Percentiles rank a stretch among this genome's conserved stretches.
Evolutionary conservation across 2,113 vertebrate genomes (phyloP).

Genomic region (Choloepus hoffmanni): DNA sequence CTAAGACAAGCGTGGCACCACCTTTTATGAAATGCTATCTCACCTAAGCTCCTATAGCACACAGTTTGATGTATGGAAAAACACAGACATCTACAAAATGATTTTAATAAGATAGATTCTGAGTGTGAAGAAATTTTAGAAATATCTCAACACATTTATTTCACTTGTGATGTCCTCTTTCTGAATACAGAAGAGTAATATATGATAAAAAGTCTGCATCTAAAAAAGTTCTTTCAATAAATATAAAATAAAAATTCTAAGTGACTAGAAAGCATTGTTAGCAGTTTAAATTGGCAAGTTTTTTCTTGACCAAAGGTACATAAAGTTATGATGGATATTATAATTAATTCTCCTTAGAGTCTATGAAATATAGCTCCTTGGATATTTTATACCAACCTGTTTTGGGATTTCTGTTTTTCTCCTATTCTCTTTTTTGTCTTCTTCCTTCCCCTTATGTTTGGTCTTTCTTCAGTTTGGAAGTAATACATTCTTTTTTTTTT

Average conservation of each 20-base stretch:
- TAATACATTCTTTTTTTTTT: not conserved
- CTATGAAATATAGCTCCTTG: not conserved
- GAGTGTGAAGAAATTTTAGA: not conserved
- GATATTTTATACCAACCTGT: not conserved
- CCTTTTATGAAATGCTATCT: not conserved
- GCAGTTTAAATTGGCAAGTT: not conserved
- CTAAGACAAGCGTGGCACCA: not conserved
- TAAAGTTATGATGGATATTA: not conserved
- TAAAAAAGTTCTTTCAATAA: not conserved
- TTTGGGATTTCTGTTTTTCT: conserved; percentile 9
- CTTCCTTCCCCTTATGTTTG: conserved; percentile 2
- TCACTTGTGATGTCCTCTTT: not conserved
- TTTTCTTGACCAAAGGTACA: not conserved
- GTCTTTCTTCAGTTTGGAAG: not conserved
- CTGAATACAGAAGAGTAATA: not conserved
- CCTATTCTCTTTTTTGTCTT: not conserved
- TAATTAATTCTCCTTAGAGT: not conserved
- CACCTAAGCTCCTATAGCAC: not conserved
- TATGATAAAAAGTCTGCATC: not conserved
- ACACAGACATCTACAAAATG: not conserved
- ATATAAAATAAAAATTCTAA: not conserved
- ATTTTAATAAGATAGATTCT: not conserved
- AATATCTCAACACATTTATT: not conserved
- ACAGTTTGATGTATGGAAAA: not conserved
- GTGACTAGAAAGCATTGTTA: not conserved